Base-by-base conservation (phyloP, 2,797 vertebrate species). In the Acanthurus lineatus region DNA sequence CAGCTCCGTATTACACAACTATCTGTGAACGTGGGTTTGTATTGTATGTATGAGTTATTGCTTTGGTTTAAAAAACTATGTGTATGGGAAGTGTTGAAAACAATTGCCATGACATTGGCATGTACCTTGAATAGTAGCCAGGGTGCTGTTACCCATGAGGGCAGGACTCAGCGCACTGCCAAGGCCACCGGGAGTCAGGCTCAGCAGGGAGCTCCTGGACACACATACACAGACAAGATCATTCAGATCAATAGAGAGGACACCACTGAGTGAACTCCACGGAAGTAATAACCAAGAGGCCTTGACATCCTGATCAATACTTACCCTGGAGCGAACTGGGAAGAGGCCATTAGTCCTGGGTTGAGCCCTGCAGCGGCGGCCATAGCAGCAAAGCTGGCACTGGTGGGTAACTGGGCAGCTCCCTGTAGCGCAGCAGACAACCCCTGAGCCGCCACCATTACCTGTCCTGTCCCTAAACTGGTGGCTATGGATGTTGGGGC, bases 41-140 rank as follows among this genome's bases (percentile, higher is more conserved):
- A 12, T 44, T 53, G 12, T 11, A 10, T 57, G 22, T 44, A 38
- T 38, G 5, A 10, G 10, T 9, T n/a, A 42, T 62, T 49, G 35
- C 45, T 16, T 25, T 25, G 9, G 14, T 52, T 22, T 14, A 28
- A 0, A 35, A 74, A 53, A 47, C n/a, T 35, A 49, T 72, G 9
- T 22, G 48, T 15, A 44, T 9, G 38, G 0, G 15, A 49, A 22
- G 19, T 62, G 44, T 66, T 75, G 0, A 22, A 47, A 49, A 68
- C 32, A 48, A 11, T 63, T 61, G 19, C 65, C 20, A 19, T 51
- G 38, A 65, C 22, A 68, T 35, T 4, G 10, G 48, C 87, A 96
- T 96, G 89, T 79, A 98, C 98, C 98, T 98, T 99, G 98, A 94
- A 99, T 98, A 76, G 98, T 99, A 89, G 98, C 98, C 94, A 99